Percentiles rank a stretch among this genome's conserved stretches.
Conservation (phyloP, 1,140 invertebrate species). For the Sesamia nonagrioides region DNA sequence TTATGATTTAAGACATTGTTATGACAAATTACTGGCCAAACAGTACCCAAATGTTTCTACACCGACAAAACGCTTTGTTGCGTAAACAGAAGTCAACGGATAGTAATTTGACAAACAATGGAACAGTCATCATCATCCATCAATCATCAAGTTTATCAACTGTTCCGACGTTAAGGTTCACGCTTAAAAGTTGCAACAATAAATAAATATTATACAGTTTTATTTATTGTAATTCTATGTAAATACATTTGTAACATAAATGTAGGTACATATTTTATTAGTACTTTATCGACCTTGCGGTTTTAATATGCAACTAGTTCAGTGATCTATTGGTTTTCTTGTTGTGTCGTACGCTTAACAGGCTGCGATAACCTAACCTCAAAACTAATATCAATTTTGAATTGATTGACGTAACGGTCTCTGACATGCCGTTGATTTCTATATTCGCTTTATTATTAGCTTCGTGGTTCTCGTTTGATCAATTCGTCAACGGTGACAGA, state of each 20-base stretch:
- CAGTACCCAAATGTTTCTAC: neutral
- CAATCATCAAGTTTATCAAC: conserved; percentile 19
- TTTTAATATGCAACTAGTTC: neutral
- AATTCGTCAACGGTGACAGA: conserved; percentile 23
- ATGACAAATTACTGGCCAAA: neutral
- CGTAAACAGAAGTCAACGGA: conserved; percentile 15
- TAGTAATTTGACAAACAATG: conserved; percentile 14
- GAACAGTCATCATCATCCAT: conserved; percentile 8
- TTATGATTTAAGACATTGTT: too few relatives aligned
- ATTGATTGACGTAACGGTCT: conserved; percentile 4
- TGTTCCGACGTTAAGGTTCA: neutral
- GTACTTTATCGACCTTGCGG: neutral
- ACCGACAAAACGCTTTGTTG: conserved; percentile 1
- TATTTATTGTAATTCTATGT: too few relatives aligned
- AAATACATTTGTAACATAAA: neutral
- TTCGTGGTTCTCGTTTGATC: conserved; percentile 16
- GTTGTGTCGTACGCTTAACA: neutral
- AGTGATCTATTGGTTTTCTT: neutral
- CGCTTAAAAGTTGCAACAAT: neutral
- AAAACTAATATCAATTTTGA: conserved; percentile 22
- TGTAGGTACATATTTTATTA: neutral
- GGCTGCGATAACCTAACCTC: neutral
- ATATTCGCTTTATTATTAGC: too few relatives aligned
- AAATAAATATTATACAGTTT: neutral
- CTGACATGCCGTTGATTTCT: conserved; percentile 13